These are phyloP conservation scores for Crocidura indochinensis DNA, from an alignment of 2,797 vertebrate genomes.

Conservation along the genomic window DNA sequence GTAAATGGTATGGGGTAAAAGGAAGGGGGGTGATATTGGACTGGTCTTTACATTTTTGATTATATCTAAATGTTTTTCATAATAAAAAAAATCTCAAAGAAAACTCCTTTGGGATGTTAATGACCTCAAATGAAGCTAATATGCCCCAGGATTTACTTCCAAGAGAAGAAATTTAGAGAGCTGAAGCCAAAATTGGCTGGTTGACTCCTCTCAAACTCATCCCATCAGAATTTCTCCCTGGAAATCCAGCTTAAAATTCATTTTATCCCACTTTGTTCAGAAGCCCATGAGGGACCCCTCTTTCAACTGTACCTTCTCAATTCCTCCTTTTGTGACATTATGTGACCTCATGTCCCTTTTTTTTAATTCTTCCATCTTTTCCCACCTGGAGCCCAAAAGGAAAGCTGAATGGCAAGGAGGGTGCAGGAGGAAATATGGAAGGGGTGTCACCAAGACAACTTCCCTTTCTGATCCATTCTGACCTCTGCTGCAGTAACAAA, in stretches of 20 bases:
- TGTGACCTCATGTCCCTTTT: fast-evolving
- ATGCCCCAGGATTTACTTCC: background rate
- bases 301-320: background rate
- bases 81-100: conserved; percentile 65
- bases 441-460: too few species aligned
- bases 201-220: background rate
- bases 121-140: background rate
- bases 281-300: background rate
- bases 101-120: conserved; percentile 29
- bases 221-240: background rate
- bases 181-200: background rate
- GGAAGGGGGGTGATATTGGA: conserved; percentile 28
- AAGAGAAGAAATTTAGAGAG: background rate
- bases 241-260: background rate
- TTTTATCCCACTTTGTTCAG: fast-evolving
- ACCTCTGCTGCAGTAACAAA: background rate
- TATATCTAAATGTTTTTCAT: conserved; percentile 70
- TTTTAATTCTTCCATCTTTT: background rate
- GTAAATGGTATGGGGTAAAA: background rate
- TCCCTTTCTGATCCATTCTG: background rate
- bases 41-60: conserved; percentile 69
- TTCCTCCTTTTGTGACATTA: too few species aligned
- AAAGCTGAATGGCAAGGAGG: background rate
- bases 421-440: too few species aligned
- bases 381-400: background rate